Base-by-base conservation (phyloP, 2,888 invertebrate genomes). In the Nephrocerus scutellatus region DNA sequence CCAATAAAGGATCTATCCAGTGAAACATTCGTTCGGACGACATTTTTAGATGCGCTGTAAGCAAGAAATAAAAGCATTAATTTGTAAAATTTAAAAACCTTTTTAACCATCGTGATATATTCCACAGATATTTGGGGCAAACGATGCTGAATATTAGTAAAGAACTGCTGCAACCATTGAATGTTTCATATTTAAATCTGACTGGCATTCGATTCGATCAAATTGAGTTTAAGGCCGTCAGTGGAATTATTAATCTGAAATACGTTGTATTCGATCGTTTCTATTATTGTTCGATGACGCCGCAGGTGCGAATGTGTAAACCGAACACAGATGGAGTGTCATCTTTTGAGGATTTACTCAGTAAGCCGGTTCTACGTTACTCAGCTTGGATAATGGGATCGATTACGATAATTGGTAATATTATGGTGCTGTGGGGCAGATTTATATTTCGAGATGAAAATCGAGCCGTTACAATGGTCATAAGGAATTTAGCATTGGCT, bases 251-350 rank as follows among this genome's bases (percentile, higher is more conserved):
- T 5, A 65, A 68, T 9, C 59, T 80, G 15, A 68, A 74, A 40
- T 73, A 73, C 41, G 68, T 79, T 58, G 74, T 77, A 47, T 79
- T 79, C 46, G 74, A 75, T 46, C 73, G 73, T 29, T 81, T 80
- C 54, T 71, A 74, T 49, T 80, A 75, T 55, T 81, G 81, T 52
- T 72, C 74, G 3, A 76, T 72, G 59, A 75, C 75, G 2, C 76
- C 77, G 0, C 63, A 66, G 25, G 74, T 77, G 6, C 65, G 70
- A 33, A 70, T 71, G 48, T 81, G 81, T 50, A 68, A 66, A 21
- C 81, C 81, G 1, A 65, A 69, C 16, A 74, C 74, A 10, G 80
- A 82, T 56, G 81, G 80, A 63, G 67, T 81, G 1, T 80, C 80
- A 1, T 78, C 80, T 8, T 68, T 72, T 25, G 63, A 72, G 26